Evolutionary conservation across 2,888 invertebrate species (phyloP).

Genomic region (Fissipunctia ypsillon): DNA sequence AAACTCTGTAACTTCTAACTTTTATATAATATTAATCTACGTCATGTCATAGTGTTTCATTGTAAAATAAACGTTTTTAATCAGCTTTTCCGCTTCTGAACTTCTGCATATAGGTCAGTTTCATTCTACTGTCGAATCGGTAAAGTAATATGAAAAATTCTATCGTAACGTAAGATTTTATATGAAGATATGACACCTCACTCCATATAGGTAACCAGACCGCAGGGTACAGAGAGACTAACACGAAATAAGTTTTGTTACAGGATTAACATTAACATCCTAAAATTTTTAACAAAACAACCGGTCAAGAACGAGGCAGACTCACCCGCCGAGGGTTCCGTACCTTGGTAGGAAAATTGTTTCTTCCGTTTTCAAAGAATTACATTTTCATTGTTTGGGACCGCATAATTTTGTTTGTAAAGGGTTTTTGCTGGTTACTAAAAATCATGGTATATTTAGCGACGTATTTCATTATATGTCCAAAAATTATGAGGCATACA

Average conservation of each 20-base stretch:
- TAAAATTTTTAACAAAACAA: slow-evolving; percentile 8
- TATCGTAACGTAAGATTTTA: too few relatives aligned
- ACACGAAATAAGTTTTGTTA: neutral
- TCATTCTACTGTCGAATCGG: neutral
- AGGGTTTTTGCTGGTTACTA: neutral
- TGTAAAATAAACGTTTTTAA: neutral
- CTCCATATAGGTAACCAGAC: neutral
- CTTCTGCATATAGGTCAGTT: neutral
- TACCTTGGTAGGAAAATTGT: too few relatives aligned
- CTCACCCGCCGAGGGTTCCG: neutral
- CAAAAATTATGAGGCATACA: neutral
- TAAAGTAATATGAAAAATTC: neutral
- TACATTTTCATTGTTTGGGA: neutral
- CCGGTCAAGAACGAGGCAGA: neutral
- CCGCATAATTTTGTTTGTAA: neutral
- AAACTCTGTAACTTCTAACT: neutral
- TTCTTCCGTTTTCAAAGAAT: neutral
- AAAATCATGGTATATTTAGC: neutral
- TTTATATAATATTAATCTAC: neutral
- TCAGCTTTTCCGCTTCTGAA: too few relatives aligned
- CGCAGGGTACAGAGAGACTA: neutral
- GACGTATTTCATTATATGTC: neutral
- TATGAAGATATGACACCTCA: too few relatives aligned
- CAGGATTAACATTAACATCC: neutral
- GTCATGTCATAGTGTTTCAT: neutral